Base-by-base conservation (phyloP, 1,140 invertebrate genomes). In the Geopemphigus sp. region DNA sequence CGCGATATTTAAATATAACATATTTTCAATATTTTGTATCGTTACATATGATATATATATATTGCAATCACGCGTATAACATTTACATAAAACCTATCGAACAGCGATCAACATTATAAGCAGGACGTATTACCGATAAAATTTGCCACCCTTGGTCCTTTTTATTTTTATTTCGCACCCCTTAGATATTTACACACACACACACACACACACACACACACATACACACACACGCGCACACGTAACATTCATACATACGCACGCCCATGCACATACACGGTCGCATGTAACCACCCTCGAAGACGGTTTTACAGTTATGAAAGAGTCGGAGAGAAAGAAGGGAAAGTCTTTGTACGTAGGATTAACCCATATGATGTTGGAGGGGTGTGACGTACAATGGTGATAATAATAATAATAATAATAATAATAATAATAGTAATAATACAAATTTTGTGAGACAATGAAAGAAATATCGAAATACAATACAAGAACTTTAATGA, bases 91-190 rank as follows among this genome's bases (percentile, higher is more conserved):
- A 26, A 68, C 66, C 39, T 24, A 68, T 68, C n/a, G 66, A 50
- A 68, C 66, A 24, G n/a, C 66, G 45, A 68, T 68, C 39, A 26
- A 50, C 39, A 17, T 68, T 50, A 47, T 68, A 68, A 50, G 66
- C 39, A 68, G 22, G 66, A 50, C n/a, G 22, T 68, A 68, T 68
- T 68, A 50, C 39, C 66, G 66, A 68, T 68, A 68, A 68, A 50
- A 68, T 68, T 68, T 68, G 22, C 45, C 66, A 68, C 66, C 66
- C 66, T 68, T 50, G 22, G 66, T 68, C 17, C 39, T 68, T 50
- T 68, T 66, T 68, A 57, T 57, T 57, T 39, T 57, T 59, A 59
- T 68, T 68, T 68, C 39, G 66, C 66, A 68, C 66, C 66, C 66
- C 45, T 50, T 2, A 68, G 64, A 47, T 22, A 47, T 15, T 39